Percentiles rank a stretch among this genome's conserved stretches.
Conservation (phyloP, 2,888 invertebrate genomes). For the Antheraea assamensis region DNA sequence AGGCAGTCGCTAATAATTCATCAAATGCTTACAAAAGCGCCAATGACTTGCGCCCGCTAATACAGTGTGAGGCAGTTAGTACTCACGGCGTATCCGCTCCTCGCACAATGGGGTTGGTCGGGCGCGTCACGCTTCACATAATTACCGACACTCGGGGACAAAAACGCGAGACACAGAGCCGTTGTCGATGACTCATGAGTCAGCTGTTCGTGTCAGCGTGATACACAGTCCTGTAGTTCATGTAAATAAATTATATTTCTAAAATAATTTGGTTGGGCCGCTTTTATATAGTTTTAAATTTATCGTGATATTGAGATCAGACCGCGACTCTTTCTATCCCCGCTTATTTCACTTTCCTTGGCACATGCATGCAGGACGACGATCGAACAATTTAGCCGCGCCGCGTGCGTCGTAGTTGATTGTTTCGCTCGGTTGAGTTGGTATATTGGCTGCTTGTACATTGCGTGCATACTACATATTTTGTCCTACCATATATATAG, state of each 20-base stretch:
- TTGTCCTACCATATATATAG: too few species aligned
- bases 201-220: constrained; percentile 31
- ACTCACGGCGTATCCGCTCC: constrained; percentile 28
- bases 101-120: constrained; percentile 31
- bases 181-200: constrained; percentile 38
- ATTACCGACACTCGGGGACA: constrained; percentile 36
- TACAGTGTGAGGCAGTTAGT: constrained; percentile 5
- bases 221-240: constrained; percentile 5
- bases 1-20: constrained; percentile 12
- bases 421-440: too few species aligned
- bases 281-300: too few species aligned
- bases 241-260: constrained; percentile 1
- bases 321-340: too few species aligned
- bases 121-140: constrained; percentile 35
- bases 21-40: not conserved
- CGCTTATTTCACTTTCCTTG: too few species aligned
- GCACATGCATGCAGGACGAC: too few species aligned
- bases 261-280: not conserved
- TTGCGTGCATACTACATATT: too few species aligned
- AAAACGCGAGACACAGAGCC: constrained; percentile 27
- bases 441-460: too few species aligned
- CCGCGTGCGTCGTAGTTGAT: too few species aligned
- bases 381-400: too few species aligned
- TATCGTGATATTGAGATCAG: too few species aligned
- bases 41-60: constrained; percentile 2